phyloP scores from a whole-genome alignment of 2,113 vertebrate species.

The Bagarius yarrelli region DNA sequence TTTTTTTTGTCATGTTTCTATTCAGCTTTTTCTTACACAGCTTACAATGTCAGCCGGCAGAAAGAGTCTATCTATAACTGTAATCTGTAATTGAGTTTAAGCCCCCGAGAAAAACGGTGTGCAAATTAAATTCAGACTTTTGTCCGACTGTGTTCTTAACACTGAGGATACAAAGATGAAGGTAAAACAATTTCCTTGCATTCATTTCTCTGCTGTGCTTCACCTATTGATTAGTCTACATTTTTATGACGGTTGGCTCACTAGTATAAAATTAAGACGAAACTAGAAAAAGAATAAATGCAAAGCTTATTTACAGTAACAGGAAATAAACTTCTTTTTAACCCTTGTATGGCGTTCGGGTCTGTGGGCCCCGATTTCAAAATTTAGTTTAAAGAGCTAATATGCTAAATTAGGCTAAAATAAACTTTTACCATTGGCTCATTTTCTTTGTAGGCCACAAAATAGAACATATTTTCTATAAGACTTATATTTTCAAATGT shows the following conservation, averaged over 20 bases:
- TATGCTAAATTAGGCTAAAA: no score
- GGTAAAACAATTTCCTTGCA: slow-evolving; percentile 4
- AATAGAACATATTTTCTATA: no score
- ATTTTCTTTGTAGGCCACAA: no score
- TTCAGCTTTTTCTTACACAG: not conserved
- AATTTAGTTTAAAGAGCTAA: no score
- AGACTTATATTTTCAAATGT: no score
- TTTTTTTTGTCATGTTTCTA: not conserved
- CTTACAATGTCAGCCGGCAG: slow-evolving; percentile 45
- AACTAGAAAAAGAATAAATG: slow-evolving; percentile 13
- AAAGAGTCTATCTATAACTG: slow-evolving; percentile 28
- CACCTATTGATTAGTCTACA: slow-evolving; percentile 37
- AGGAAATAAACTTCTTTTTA: not conserved
- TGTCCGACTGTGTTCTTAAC: slow-evolving; percentile 45
- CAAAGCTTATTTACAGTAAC: not conserved
- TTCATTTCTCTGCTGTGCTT: slow-evolving; percentile 21
- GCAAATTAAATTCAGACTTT: slow-evolving; percentile 40
- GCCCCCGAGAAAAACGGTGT: slow-evolving; percentile 34
- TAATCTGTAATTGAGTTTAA: slow-evolving; percentile 51
- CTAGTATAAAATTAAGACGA: slow-evolving; percentile 12
- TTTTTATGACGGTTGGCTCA: slow-evolving; percentile 21
- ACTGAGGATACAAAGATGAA: not conserved
- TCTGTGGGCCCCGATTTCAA: no score
- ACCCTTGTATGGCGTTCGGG: no score
- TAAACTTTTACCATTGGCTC: no score